A percentile compares a stretch with the other conserved stretches of the same genome.
Conservation (phyloP, 2,888 invertebrate species). For the Notocelia uddmanniana region DNA sequence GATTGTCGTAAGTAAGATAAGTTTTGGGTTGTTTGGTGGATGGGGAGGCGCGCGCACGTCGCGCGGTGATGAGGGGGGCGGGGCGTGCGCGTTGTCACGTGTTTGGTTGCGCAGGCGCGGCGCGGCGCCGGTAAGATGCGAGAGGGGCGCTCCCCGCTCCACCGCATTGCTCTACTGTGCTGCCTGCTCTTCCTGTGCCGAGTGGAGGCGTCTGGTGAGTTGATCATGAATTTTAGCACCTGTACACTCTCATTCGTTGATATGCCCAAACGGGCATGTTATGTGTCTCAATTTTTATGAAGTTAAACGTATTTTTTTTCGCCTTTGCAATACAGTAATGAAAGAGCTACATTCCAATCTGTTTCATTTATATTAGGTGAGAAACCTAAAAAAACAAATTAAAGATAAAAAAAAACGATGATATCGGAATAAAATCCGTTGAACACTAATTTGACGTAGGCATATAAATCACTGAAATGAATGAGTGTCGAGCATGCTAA, state of each 20-base stretch:
- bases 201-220: slow-evolving; percentile 81
- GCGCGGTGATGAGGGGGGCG: slow-evolving; percentile 74
- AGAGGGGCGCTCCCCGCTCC: slow-evolving; percentile 80
- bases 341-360: too few relatives aligned
- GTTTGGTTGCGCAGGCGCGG: slow-evolving; percentile 82
- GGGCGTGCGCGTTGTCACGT: slow-evolving; percentile 74
- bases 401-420: too few relatives aligned
- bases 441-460: too few relatives aligned
- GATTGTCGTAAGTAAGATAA: slow-evolving; percentile 72
- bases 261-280: not conserved
- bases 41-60: slow-evolving; percentile 63
- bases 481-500: not conserved
- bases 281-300: not conserved
- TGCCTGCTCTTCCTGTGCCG: slow-evolving; percentile 78
- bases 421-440: too few relatives aligned
- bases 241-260: slow-evolving; percentile 61
- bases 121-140: slow-evolving; percentile 84
- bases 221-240: slow-evolving; percentile 46
- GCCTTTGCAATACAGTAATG: too few relatives aligned
- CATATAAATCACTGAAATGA: not conserved
- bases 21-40: slow-evolving; percentile 46
- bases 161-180: slow-evolving; percentile 79
- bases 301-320: too few relatives aligned
- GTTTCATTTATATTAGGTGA: too few relatives aligned
- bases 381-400: too few relatives aligned